phyloP scores from a whole-genome alignment of 2,888 invertebrate species.

The Xiphydria camelus region DNA sequence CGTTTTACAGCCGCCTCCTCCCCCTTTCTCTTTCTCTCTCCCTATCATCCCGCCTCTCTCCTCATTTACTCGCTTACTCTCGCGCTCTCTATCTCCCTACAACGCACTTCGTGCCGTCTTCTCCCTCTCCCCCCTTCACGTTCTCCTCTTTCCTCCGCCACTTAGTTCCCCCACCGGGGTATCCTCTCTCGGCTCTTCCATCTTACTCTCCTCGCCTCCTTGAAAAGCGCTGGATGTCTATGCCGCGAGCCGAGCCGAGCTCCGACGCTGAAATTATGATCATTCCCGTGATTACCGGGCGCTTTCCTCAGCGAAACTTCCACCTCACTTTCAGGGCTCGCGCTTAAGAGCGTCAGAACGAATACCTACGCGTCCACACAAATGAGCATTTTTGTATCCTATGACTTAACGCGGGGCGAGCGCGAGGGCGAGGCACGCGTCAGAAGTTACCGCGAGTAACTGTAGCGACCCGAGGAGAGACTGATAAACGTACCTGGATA shows the following conservation, averaged over 20 bases:
- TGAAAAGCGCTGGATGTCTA: no score
- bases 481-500: neutral
- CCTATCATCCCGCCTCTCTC: neutral
- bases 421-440: no score
- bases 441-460: conserved; percentile 1
- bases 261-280: conserved; percentile 32
- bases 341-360: no score
- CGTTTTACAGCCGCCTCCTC: conserved; percentile 6
- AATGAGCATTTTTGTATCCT: neutral
- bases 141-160: neutral
- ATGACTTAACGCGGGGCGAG: neutral
- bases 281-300: conserved; percentile 34
- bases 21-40: conserved; percentile 1
- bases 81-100: neutral
- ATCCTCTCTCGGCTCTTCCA: neutral
- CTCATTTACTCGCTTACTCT: neutral
- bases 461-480: conserved; percentile 8
- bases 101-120: neutral
- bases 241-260: conserved; percentile 19
- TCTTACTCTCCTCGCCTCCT: no score
- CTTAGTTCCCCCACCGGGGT: neutral
- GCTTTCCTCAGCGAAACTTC: no score
- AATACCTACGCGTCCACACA: no score
- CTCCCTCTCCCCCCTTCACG: neutral
- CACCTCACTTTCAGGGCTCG: no score